phyloP scores from a whole-genome alignment of 2,113 vertebrate genomes.

The Microtus montanus region DNA sequence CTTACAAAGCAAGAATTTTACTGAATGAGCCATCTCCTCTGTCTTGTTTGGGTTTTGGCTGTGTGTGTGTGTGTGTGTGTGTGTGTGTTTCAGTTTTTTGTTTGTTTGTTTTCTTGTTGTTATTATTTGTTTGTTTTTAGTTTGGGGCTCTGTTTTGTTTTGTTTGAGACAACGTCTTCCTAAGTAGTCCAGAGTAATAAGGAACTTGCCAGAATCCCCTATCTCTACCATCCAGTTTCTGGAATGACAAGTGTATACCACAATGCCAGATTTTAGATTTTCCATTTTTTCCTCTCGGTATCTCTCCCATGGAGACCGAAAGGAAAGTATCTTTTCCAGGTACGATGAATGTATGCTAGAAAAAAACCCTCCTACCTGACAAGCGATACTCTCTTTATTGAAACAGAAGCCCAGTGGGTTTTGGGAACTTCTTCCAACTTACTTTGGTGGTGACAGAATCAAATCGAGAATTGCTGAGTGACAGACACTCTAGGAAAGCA shows the following conservation, averaged over 20 bases:
- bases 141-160: not conserved
- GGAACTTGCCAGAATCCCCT: not conserved
- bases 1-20: not conserved
- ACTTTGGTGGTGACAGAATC: not conserved
- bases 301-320: conserved; percentile 10
- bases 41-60: not conserved
- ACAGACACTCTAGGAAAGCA: not conserved
- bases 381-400: not conserved
- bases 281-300: not conserved
- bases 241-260: not conserved
- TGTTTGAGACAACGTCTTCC: not conserved
- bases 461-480: not conserved
- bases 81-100: too few relatives aligned
- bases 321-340: not conserved
- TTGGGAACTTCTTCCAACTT: not conserved
- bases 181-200: too few relatives aligned
- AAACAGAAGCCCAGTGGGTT: not conserved
- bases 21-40: not conserved
- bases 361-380: not conserved
- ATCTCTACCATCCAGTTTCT: not conserved
- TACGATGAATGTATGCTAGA: not conserved
- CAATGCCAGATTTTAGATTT: not conserved
- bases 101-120: not conserved
- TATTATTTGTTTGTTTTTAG: not conserved
- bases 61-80: too few relatives aligned